These are phyloP conservation scores for Stratiomys singularior DNA, from an alignment of 2,888 invertebrate genomes.

Conservation along the genomic window DNA sequence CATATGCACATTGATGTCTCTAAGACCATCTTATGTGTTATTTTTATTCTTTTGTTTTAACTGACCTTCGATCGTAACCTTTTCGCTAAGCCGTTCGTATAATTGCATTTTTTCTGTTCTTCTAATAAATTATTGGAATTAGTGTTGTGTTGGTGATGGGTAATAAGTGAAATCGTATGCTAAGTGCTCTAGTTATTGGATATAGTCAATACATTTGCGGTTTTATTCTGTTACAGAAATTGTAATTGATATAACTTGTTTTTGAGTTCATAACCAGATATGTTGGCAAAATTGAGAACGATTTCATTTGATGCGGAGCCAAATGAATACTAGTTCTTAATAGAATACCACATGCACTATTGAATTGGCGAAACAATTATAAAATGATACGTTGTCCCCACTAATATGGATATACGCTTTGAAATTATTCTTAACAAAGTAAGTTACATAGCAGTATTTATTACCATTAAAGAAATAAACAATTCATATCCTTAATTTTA, in stretches of 20 bases:
- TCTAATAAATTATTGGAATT: not conserved
- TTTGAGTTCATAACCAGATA: slow-evolving; percentile 1
- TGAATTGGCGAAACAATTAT: too few species aligned
- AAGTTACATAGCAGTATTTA: too few species aligned
- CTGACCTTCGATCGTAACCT: slow-evolving; percentile 28
- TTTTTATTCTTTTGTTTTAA: slow-evolving; percentile 9
- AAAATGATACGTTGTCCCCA: too few species aligned
- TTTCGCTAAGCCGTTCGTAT: not conserved
- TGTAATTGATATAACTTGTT: slow-evolving; percentile 32
- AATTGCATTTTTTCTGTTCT: not conserved
- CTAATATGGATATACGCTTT: too few species aligned
- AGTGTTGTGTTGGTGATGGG: not conserved
- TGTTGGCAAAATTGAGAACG: not conserved
- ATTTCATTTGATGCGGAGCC: slow-evolving; percentile 10
- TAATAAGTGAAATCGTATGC: not conserved
- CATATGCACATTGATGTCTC: not conserved
- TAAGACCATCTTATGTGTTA: not conserved
- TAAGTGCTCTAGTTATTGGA: slow-evolving; percentile 1
- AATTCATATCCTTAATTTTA: too few species aligned
- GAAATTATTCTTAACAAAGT: too few species aligned
- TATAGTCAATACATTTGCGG: slow-evolving; percentile 5
- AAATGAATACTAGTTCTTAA: not conserved
- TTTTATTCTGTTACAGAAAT: not conserved
- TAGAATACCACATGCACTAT: too few species aligned
- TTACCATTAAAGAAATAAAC: too few species aligned